Evolutionary conservation across 2,888 invertebrate genomes (phyloP), one percentile per base, ranked within the genome.

Genomic region (Enchytraeus crypticus): DNA sequence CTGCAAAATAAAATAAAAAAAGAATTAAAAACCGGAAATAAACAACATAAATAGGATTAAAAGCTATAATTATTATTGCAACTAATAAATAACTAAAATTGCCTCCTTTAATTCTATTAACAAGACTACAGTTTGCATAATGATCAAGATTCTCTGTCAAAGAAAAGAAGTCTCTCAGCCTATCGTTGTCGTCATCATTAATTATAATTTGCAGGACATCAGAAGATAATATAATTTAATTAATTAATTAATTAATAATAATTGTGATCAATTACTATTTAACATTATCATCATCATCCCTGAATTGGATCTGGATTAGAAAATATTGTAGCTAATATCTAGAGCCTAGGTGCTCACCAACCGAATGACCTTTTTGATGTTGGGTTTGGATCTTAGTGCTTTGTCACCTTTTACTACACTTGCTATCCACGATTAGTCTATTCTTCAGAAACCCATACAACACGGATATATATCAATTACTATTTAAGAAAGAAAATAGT

Each of bases 1-100:
- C 63, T 63, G 51, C 26, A 51, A 29, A 32, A 51, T 23, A 14
- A 46, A 27, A 43, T 30, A 32, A 27, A 53, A 27, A 27, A 53
- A 29, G 5, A 53, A 30, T 11, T 21, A 1, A 30, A 2, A 14
- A 53, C 18, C 18, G 2, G 14, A 11, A 2, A 23, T 18, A 23
- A 23, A 49, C 14, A 49, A 49, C 3, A 49, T 18, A 23, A 23
- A 26, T 27, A 26, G 11, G 11, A 47, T 27, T 11, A 8, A 23
- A 49, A 49, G 1, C 49, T 23, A 38, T 5, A 56, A 43, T 27
- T 43, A 38, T 45, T 46, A 8, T 11, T n/a, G 11, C 27, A 56
- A 46, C 18, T 30, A 45, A 26, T 21, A 3, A 29, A 1, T 29
- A 14, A 49, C 14, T 18, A 49, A 49, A 11, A 14, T 38, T 11